Percentiles rank a stretch among this genome's conserved stretches.
phyloP scores from a whole-genome alignment of 2,888 invertebrate genomes.

The Ferdinandea cuprea region DNA sequence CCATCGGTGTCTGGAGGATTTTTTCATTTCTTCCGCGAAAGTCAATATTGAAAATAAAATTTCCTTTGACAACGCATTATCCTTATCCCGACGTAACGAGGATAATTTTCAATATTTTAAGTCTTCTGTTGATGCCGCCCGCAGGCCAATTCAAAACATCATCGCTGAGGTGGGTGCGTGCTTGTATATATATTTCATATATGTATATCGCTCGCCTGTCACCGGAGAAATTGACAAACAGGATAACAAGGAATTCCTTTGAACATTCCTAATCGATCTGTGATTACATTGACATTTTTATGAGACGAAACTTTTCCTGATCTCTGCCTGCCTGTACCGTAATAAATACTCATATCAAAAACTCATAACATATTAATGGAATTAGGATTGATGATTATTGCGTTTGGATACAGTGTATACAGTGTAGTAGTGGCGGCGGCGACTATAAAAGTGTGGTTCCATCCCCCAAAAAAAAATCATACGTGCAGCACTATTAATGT shows the following conservation, averaged over 20 bases:
- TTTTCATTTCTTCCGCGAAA: constrained; percentile 72
- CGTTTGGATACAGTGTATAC: constrained; percentile 80
- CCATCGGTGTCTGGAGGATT: constrained; percentile 61
- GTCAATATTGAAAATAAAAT: constrained; percentile 73
- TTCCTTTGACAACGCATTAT: constrained; percentile 74
- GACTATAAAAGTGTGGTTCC: constrained; percentile 34
- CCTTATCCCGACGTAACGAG: constrained; percentile 63
- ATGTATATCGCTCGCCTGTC: constrained; percentile 54
- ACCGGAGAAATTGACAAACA: constrained; percentile 47
- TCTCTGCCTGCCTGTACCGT: constrained; percentile 4
- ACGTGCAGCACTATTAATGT: constrained; percentile 59
- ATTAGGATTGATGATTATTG: constrained; percentile 83
- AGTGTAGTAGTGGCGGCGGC: too few species aligned
- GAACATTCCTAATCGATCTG: constrained; percentile 69
- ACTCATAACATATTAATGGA: constrained; percentile 76
- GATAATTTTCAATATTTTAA: constrained; percentile 72
- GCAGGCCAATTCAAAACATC: constrained; percentile 63
- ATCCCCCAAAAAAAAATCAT: not conserved
- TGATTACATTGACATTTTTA: constrained; percentile 59
- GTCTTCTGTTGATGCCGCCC: constrained; percentile 74
- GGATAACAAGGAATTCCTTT: constrained; percentile 68
- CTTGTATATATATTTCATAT: constrained; percentile 64
- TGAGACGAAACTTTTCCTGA: constrained; percentile 1
- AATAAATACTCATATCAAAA: constrained; percentile 75
- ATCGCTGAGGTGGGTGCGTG: not conserved